Evolutionary conservation across 2,797 vertebrate species (phyloP), one percentile per base, ranked within the genome.

Genomic region (Sternarchorhynchus goeldii): DNA sequence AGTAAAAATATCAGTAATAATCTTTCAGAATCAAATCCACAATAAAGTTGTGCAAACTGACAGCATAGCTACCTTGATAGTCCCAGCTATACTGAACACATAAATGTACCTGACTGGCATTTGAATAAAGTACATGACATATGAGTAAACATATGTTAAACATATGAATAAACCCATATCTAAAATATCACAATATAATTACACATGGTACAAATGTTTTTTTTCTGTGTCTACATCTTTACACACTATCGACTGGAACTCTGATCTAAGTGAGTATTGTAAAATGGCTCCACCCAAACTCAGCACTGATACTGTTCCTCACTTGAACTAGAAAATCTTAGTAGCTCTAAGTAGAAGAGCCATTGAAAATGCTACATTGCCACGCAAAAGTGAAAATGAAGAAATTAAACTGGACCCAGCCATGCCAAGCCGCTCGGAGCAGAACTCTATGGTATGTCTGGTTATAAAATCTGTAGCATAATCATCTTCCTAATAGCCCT

Each of bases 221-320:
- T 32, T 20, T 18, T 72, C 8, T 62, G 5, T 53, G 41, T 45
- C 41, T 50, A 50, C 10, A 50, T 50, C 45, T 45, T 45, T 45
- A 8, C 41, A 45, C 41, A 45, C 10, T 6, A 45, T 12, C 12
- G 12, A 50, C 1, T 50, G 14, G 45, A 50, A 50, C 45, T 50
- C 45, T 50, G 14, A 12, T 45, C 10, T 50, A 14, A 50, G 45
- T 50, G 1, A 12, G 2, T 3, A 75, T 70, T 58, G 41, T 20
- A 75, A 75, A 75, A 75, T 57, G 70, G 65, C 64, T 62, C 59
- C 39, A 57, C 58, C 25, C 50, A 62, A 64, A 59, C 73, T 63
- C 34, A 75, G 16, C 55, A 25, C 20, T 17, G 39, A 41, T 73
- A 67, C 63, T 50, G 16, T 55, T 32, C 62, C 36, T 64, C 12